Evolutionary conservation across 1,140 invertebrate genomes (phyloP), one percentile per base, ranked within the genome.

Genomic region (Bombyx mandarina): DNA sequence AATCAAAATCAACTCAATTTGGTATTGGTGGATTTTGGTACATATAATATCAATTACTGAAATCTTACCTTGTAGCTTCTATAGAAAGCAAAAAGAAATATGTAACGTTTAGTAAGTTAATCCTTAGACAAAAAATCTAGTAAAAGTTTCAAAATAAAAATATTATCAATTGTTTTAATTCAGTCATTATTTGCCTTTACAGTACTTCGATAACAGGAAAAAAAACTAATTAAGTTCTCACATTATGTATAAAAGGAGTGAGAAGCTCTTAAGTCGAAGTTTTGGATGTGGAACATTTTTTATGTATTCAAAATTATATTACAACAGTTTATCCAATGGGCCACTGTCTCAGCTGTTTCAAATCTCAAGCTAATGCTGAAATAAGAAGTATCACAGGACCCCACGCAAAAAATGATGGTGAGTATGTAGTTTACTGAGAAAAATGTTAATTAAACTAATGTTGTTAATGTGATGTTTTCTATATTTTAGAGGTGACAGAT

Each of bases 271-370:
- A 63, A 75, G 69, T 57, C 67, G 58, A 69, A 64, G 60, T 65
- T 68, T 67, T 71, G 58, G 62, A 64, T 58, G 70, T 65, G 55
- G 63, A 61, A 71, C 61, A 56, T 62, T 35, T 78, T 79, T 77
- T 77, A 77, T 75, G 72, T 70, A 67, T 78, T 62, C 69, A 63
- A 77, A 65, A 61, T 68, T 61, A 72, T 66, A 70, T 52, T 55
- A 65, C 58, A 54, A 75, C 62, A 73, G 69, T 75, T 71, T 88
- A 71, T 92, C 92, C 90, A 93, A 93, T 94, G 93, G 92, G 92
- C 92, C 93, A 93, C 89, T 93, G 92, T 89, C 90, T 92, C 76
- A 92, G 92, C 77, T 94, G 93, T 87, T 93, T 93, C 79, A 91
- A 92, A 90, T 90, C 91, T 88, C 91, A 91, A 88, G 70, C 85